Evolutionary conservation across 2,113 vertebrate species (phyloP).

Genomic region (Stomatorhinus ivindoensis): DNA sequence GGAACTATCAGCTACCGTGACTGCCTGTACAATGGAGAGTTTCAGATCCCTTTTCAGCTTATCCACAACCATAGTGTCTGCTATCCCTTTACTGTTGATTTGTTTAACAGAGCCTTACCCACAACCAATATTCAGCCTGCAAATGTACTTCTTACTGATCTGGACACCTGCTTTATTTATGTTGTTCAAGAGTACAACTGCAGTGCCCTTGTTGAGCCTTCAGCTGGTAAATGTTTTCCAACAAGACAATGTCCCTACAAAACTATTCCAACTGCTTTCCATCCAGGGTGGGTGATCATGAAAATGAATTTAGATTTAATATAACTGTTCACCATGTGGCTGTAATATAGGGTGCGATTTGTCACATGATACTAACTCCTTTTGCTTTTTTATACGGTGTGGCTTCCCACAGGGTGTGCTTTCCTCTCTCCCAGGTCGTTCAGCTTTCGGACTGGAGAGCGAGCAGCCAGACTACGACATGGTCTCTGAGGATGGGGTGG

Average conservation of each 20-base stretch:
- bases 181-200: neutral
- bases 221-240: neutral
- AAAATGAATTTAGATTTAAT: neutral
- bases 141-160: neutral
- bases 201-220: neutral
- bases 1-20: conserved; percentile 86
- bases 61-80: conserved; percentile 78
- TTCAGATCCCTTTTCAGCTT: conserved; percentile 84
- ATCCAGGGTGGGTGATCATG: neutral
- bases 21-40: conserved; percentile 83
- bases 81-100: neutral
- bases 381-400: neutral
- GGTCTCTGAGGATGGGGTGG: conserved; percentile 87
- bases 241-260: neutral
- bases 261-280: neutral
- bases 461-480: conserved; percentile 88
- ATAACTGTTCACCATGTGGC: neutral
- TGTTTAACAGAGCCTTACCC: neutral
- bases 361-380: neutral
- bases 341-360: neutral
- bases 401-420: neutral
- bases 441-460: conserved; percentile 81
- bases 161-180: neutral
- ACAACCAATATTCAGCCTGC: neutral
- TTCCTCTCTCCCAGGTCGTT: neutral